Evolutionary conservation across 2,113 vertebrate genomes (phyloP).

Genomic region (Spea bombifrons): DNA sequence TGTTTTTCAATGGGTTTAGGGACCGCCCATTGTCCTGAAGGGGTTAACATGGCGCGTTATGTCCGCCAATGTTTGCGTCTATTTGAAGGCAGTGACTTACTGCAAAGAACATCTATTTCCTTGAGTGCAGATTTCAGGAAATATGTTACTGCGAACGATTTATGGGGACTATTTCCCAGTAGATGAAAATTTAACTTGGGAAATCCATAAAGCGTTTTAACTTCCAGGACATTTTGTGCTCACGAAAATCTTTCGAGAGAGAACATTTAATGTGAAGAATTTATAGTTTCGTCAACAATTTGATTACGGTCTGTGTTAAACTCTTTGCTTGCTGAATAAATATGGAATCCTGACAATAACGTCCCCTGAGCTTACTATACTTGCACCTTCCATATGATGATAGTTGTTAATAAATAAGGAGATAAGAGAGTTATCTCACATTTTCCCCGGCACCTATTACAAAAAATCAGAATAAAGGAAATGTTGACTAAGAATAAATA

Average conservation of each 20-base stretch:
- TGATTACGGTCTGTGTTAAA: neutral
- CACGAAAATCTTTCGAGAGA: constrained; percentile 4
- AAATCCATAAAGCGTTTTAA: constrained; percentile 28
- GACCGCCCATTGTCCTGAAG: too few species aligned
- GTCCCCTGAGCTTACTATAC: too few species aligned
- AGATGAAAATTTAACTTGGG: constrained; percentile 41
- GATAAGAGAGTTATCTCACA: too few species aligned
- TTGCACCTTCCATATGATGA: too few species aligned
- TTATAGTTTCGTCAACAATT: constrained; percentile 10
- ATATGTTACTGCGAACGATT: constrained; percentile 26
- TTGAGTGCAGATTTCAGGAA: constrained; percentile 21
- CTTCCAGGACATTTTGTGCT: constrained; percentile 22
- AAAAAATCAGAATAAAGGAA: too few species aligned
- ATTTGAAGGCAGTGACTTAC: constrained; percentile 29
- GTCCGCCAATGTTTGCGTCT: constrained; percentile 12
- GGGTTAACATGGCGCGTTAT: neutral
- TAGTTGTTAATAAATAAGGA: too few species aligned
- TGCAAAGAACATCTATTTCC: neutral
- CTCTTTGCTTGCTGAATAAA: too few species aligned
- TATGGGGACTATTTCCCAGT: constrained; percentile 38
- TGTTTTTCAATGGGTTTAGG: too few species aligned
- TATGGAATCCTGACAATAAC: too few species aligned
- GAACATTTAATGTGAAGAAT: constrained; percentile 14
- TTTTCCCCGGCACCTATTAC: too few species aligned
- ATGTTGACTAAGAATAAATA: too few species aligned